Evolutionary conservation across 2,888 invertebrate species (phyloP).

Genomic region (Lepidonotus clava): DNA sequence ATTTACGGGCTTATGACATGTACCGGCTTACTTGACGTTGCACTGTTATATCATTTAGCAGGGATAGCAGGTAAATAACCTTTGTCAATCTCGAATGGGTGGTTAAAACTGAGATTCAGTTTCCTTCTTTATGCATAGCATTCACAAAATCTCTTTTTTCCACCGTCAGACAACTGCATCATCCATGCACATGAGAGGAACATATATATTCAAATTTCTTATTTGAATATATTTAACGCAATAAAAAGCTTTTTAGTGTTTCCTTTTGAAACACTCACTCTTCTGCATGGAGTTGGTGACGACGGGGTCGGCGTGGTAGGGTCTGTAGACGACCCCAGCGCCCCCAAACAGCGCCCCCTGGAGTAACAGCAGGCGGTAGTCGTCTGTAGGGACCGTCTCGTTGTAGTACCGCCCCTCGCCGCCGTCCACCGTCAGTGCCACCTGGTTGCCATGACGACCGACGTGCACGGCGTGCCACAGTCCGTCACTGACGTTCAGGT

Average conservation of each 20-base stretch:
- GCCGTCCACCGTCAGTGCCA: slow-evolving; percentile 93
- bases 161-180: too few relatives aligned
- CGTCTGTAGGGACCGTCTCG: slow-evolving; percentile 43
- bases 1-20: too few relatives aligned
- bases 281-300: not conserved
- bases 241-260: not conserved
- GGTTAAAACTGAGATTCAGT: too few relatives aligned
- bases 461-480: slow-evolving; percentile 98
- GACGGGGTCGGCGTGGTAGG: slow-evolving; percentile 1
- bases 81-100: too few relatives aligned
- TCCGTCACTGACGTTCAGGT: slow-evolving; percentile 83
- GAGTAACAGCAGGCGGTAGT: slow-evolving; percentile 51
- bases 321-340: slow-evolving; percentile 95
- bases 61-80: too few relatives aligned
- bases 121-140: too few relatives aligned
- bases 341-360: slow-evolving; percentile 91
- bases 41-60: too few relatives aligned
- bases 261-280: slow-evolving; percentile 5
- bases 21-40: too few relatives aligned
- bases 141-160: too few relatives aligned
- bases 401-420: slow-evolving; percentile 87
- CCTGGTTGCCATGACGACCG: slow-evolving; percentile 94
- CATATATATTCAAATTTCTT: too few relatives aligned
- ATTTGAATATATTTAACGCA: too few relatives aligned
- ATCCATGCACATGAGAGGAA: too few relatives aligned